Conservation (phyloP, 2,797 vertebrate genomes). For the Crocidura indochinensis region DNA sequence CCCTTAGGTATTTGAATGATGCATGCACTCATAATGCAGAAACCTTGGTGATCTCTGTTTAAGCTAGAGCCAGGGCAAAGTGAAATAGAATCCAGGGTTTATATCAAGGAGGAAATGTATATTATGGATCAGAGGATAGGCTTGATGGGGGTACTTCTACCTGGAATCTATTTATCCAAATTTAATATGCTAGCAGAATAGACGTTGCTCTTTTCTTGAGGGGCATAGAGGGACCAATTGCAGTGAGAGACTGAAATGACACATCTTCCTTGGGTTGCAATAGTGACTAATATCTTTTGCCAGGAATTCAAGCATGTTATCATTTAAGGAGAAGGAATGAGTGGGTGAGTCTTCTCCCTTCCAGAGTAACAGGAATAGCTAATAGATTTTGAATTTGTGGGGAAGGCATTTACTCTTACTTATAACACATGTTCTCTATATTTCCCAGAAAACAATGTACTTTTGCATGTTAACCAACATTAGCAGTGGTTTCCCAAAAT, state of each 20-base stretch:
- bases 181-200: neutral
- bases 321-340: neutral
- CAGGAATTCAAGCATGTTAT: neutral
- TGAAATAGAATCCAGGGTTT: constrained; percentile 35
- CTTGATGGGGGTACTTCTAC: constrained; percentile 8
- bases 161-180: neutral
- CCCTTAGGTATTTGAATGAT: constrained; percentile 7
- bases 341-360: neutral
- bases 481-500: neutral
- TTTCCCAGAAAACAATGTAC: neutral
- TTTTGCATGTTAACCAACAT: neutral
- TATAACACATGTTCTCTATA: neutral
- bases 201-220: neutral
- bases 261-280: neutral
- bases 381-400: neutral
- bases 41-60: neutral
- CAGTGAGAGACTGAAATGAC: neutral
- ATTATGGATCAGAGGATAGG: neutral
- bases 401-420: neutral
- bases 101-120: neutral
- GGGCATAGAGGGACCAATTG: neutral
- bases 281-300: neutral
- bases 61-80: neutral
- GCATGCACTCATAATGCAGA: neutral
- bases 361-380: neutral